These are phyloP conservation scores for Penelope pileata DNA, from an alignment of 2,113 vertebrate species.

Conservation along the genomic window DNA sequence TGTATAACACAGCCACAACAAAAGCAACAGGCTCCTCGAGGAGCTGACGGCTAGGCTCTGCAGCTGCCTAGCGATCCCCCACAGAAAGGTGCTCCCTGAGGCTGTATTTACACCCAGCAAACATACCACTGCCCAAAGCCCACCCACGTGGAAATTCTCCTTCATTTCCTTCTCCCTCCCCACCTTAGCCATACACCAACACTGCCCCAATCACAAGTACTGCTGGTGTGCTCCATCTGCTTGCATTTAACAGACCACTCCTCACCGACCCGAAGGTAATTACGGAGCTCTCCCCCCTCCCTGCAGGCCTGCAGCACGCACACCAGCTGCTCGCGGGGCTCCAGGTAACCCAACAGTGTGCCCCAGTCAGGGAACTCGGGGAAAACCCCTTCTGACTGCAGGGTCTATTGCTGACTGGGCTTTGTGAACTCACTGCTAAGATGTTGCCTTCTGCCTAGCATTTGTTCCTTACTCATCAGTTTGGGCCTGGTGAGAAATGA, in stretches of 20 bases:
- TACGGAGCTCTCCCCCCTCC: background rate
- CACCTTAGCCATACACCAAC: background rate
- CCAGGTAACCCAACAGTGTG: background rate
- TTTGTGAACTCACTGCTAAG: background rate
- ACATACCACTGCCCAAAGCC: background rate
- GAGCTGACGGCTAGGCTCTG: background rate
- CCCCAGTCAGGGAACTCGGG: background rate
- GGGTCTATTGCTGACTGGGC: background rate
- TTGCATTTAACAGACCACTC: background rate
- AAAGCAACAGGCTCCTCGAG: background rate
- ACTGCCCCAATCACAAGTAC: background rate
- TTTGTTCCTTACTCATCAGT: background rate
- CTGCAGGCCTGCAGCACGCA: background rate
- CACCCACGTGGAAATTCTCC: background rate
- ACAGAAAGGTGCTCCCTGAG: background rate
- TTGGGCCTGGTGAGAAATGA: background rate
- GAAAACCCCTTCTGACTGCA: slow-evolving; percentile 9
- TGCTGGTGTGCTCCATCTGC: background rate
- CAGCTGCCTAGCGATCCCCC: background rate
- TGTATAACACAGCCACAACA: background rate
- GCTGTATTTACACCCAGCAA: background rate
- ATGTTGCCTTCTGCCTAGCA: background rate
- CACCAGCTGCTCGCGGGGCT: background rate
- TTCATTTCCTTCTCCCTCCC: background rate
- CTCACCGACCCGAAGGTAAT: background rate